Conservation (phyloP, 2,888 invertebrate genomes). For the Xanthorhoe spadicearia region DNA sequence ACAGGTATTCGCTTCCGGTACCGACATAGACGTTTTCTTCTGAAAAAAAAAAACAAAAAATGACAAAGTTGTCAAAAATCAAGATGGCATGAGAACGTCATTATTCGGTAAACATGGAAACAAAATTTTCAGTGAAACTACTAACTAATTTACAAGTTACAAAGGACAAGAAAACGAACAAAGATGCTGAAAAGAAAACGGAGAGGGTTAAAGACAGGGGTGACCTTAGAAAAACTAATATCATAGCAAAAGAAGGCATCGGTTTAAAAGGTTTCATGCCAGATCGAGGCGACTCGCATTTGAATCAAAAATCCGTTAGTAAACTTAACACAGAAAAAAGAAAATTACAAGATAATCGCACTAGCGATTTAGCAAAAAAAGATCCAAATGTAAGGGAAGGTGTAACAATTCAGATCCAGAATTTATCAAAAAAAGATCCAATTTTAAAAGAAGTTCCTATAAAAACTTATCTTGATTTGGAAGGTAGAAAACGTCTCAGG, state of each 20-base stretch:
- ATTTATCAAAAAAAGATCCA: constrained; percentile 14
- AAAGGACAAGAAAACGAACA: constrained; percentile 39
- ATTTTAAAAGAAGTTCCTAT: constrained; percentile 8
- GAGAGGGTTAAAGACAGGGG: constrained; percentile 46
- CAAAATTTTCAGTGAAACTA: constrained; percentile 44
- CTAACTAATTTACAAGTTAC: constrained; percentile 41
- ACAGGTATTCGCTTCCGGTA: background rate
- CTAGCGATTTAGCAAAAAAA: constrained; percentile 16
- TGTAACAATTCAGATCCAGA: too few relatives aligned
- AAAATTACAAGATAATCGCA: constrained; percentile 14
- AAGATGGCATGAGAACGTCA: constrained; percentile 19
- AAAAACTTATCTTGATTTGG: constrained; percentile 22
- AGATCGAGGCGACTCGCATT: constrained; percentile 51
- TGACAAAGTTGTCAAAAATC: constrained; percentile 12
- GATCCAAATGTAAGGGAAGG: constrained; percentile 4
- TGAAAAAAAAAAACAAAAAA: background rate
- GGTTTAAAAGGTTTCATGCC: constrained; percentile 30
- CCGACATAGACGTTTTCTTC: background rate
- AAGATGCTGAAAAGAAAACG: constrained; percentile 40
- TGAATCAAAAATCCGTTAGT: constrained; percentile 11
- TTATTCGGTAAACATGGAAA: constrained; percentile 24
- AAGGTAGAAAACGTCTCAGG: constrained; percentile 45
- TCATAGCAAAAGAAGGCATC: constrained; percentile 16
- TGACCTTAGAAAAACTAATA: constrained; percentile 38
- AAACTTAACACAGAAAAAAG: constrained; percentile 12